Base-by-base conservation (phyloP, 1,140 invertebrate genomes). In the Lepidurus apus region DNA sequence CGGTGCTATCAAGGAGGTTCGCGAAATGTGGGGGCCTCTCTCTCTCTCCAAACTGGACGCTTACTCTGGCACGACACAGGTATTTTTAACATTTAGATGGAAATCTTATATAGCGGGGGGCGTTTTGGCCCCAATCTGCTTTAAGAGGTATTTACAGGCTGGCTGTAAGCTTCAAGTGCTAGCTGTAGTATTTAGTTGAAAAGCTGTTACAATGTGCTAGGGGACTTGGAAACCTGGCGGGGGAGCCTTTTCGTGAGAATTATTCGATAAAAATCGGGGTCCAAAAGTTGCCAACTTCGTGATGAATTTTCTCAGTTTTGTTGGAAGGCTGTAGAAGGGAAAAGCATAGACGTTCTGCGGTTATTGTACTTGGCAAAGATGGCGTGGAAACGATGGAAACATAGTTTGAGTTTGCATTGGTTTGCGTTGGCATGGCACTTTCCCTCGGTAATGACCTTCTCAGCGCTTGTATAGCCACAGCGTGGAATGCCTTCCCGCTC, bases 401-500 rank as follows among this genome's bases (percentile, higher is more conserved):
- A 7, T 13, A 6, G 13, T 21, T 21, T 65, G 13, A 21, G 10
- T 10, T 65, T 65, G 53, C 53, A 21, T 65, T 65, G 21, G 13
- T n/a, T 65, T 65, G 53, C 53, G 53, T 21, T 65, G 53, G 53
- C 13, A 65, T 4, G n/a, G 53, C 53, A 65, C 53, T 65, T 65
- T 65, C 53, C 53, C 53, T 65, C 53, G 53, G 53, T 65, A 65
- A 65, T 65, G 53, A 65, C 53, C 53, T 65, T 65, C 53, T 21
- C 53, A 65, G 53, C 53, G n/a, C 53, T 65, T 65, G 53, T 13
- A 65, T n/a, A n/a, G 53, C 53, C 53, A 34, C 34, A 34, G 34
- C 34, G 34, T 34, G 34, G 34, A 34, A 34, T 65, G 53, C 2
- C 6, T 65, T 7, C 53, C 53, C 13, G 9, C 53, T 65, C 53